A percentile compares a stretch with the other conserved stretches of the same genome.
These are phyloP conservation scores for Andrena praecox DNA, from an alignment of 2,888 invertebrate genomes.

Conservation along the genomic window DNA sequence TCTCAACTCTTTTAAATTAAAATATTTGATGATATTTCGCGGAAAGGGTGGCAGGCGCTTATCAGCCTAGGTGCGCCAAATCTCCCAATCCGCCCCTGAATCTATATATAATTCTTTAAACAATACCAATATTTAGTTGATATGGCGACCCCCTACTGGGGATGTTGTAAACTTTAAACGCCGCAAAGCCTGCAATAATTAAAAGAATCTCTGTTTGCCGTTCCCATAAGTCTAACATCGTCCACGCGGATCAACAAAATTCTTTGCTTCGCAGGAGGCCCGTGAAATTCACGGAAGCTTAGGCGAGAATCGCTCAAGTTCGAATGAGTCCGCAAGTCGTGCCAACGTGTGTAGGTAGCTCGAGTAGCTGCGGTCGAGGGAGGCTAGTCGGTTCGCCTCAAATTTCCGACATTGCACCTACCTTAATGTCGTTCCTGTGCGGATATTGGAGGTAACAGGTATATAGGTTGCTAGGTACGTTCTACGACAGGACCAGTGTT, in stretches of 20 bases:
- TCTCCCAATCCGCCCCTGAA: no score
- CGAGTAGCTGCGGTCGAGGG: slow-evolving; percentile 42
- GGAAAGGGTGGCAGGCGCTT: no score
- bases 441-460: slow-evolving; percentile 64
- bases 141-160: no score
- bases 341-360: slow-evolving; percentile 12
- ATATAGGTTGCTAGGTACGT: slow-evolving; percentile 42
- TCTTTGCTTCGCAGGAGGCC: not conserved
- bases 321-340: slow-evolving; percentile 31
- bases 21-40: no score
- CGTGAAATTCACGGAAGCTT: not conserved
- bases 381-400: slow-evolving; percentile 62
- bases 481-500: slow-evolving; percentile 38
- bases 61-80: no score
- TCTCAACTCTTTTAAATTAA: no score
- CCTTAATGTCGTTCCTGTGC: slow-evolving; percentile 60
- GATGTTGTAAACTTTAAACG: no score
- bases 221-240: not conserved
- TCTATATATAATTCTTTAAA: no score
- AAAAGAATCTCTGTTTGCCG: not conserved
- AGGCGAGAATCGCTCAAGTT: slow-evolving; percentile 42
- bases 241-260: not conserved
- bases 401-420: slow-evolving; percentile 67
- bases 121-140: no score
- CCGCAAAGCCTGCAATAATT: not conserved